A percentile compares a stretch with the other conserved stretches of the same genome.
Evolutionary conservation across 2,113 vertebrate species (phyloP).

Genomic region (Neolamprologus falcicula): DNA sequence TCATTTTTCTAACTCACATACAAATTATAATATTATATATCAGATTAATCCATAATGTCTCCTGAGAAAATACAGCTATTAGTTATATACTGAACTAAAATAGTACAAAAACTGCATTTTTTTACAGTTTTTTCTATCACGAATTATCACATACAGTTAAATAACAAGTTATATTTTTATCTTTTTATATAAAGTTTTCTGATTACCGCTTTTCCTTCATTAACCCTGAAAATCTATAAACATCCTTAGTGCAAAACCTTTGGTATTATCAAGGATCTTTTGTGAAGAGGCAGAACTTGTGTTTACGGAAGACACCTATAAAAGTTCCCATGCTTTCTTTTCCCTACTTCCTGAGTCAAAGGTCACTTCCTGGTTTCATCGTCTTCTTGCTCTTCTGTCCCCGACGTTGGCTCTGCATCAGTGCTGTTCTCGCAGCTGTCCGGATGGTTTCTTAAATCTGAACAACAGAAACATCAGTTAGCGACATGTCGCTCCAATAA

Average conservation of each 20-base stretch:
- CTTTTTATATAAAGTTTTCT: background rate
- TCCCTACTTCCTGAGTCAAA: slow-evolving; percentile 1
- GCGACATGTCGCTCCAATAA: slow-evolving; percentile 54
- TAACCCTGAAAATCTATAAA: background rate
- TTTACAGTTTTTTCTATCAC: background rate
- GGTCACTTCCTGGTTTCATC: background rate
- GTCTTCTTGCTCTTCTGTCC: slow-evolving; percentile 38
- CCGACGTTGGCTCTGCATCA: slow-evolving; percentile 29
- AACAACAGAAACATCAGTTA: slow-evolving; percentile 65
- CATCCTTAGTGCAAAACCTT: background rate
- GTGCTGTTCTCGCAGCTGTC: slow-evolving; percentile 59
- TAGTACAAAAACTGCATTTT: background rate
- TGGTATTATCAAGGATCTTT: background rate
- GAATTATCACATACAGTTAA: background rate
- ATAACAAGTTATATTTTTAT: background rate
- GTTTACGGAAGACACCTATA: background rate
- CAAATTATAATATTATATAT: background rate
- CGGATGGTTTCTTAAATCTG: slow-evolving; percentile 80
- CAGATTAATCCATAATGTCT: background rate
- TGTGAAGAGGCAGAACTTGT: background rate
- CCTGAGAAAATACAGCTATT: background rate
- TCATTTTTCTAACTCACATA: slow-evolving; percentile 39
- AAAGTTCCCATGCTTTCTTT: background rate
- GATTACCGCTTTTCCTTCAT: background rate
- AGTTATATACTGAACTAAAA: background rate